These are phyloP conservation scores for Kryptolebias ocellatus DNA, from an alignment of 2,797 vertebrate genomes.

Conservation along the genomic window DNA sequence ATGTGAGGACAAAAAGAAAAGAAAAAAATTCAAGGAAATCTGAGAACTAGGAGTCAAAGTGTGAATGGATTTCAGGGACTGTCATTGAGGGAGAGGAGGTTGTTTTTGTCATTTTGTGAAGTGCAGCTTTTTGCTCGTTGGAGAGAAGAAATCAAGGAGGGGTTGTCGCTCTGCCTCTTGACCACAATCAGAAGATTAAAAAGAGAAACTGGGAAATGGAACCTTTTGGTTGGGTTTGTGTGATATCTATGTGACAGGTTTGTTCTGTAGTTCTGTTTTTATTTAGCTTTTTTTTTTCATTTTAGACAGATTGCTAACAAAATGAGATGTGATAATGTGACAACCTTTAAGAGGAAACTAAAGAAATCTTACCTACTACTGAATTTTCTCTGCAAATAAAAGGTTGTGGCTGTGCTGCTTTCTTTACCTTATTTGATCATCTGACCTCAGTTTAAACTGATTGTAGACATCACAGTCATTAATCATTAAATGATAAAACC, in stretches of 20 bases:
- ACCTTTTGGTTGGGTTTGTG: slow-evolving; percentile 18
- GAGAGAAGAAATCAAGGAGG: slow-evolving; percentile 24
- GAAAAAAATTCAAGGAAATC: slow-evolving; percentile 23
- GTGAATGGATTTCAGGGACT: slow-evolving; percentile 53
- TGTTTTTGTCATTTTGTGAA: slow-evolving; percentile 46
- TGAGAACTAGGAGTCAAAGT: slow-evolving; percentile 21
- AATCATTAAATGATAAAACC: too few species aligned
- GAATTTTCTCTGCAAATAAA: background rate
- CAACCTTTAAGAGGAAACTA: background rate
- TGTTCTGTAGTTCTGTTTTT: background rate
- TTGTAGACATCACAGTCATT: too few species aligned
- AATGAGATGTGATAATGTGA: background rate
- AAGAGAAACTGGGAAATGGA: slow-evolving; percentile 9
- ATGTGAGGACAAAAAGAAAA: slow-evolving; percentile 5
- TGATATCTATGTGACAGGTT: slow-evolving; percentile 10
- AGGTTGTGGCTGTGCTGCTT: background rate
- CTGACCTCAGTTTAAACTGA: background rate
- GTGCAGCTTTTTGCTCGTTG: slow-evolving; percentile 8
- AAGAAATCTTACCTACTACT: background rate
- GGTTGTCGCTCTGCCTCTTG: slow-evolving; percentile 28
- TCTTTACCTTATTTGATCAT: background rate
- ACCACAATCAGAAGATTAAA: slow-evolving; percentile 9
- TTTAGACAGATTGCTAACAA: background rate
- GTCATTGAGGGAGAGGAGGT: slow-evolving; percentile 31
- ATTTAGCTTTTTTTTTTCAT: background rate